Conservation (phyloP, 2,113 vertebrate genomes). For the Prunella fulvescens region DNA sequence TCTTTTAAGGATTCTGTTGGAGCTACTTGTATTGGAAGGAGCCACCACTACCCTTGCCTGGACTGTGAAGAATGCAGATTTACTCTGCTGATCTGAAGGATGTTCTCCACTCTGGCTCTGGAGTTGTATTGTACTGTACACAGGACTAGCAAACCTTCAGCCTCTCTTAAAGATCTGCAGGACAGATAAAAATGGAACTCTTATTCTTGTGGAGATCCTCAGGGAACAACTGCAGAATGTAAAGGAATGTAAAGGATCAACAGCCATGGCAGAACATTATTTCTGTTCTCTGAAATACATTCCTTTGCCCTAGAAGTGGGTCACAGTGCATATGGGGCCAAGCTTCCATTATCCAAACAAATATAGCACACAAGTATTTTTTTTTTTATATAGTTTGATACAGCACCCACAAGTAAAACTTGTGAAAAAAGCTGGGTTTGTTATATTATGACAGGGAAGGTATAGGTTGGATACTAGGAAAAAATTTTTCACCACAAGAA, state of each 20-base stretch:
- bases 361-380: background rate
- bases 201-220: background rate
- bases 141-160: background rate
- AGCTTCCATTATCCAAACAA: background rate
- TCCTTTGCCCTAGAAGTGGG: background rate
- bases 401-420: background rate
- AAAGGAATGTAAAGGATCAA: background rate
- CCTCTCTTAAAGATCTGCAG: background rate
- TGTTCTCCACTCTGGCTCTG: background rate
- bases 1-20: background rate
- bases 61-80: background rate
- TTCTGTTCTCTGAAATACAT: background rate
- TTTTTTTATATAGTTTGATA: background rate
- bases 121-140: background rate
- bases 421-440: background rate
- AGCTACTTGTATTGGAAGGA: background rate
- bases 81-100: background rate
- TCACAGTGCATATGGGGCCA: background rate
- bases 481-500: too few species aligned
- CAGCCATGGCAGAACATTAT: background rate
- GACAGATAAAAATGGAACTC: background rate
- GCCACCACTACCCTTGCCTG: background rate
- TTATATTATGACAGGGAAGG: background rate
- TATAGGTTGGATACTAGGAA: too few species aligned
- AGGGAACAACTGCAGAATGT: background rate